Conservation (phyloP, 2,113 vertebrate species). For the Engraulis encrasicolus region DNA sequence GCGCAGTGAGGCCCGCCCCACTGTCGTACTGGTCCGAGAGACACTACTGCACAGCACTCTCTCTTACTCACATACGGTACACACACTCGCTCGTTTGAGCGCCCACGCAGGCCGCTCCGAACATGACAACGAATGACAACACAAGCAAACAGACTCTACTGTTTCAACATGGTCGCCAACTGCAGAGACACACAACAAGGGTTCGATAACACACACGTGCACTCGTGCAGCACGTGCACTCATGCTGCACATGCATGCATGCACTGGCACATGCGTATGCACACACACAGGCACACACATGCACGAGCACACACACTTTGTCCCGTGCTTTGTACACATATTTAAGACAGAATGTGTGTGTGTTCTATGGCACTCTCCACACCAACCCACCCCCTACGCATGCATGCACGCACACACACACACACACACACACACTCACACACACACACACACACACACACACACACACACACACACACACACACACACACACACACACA, state of each 20-base stretch:
- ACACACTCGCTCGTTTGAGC: background rate
- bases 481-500: background rate
- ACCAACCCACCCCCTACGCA: too few species aligned
- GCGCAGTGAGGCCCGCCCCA: background rate
- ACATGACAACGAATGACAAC: background rate
- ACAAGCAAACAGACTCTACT: background rate
- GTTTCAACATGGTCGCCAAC: background rate
- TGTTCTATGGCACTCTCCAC: too few species aligned
- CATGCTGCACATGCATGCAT: background rate
- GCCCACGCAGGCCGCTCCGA: background rate
- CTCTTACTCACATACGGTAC: too few species aligned
- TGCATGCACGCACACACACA: too few species aligned
- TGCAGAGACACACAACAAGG: background rate
- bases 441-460: background rate
- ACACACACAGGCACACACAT: background rate
- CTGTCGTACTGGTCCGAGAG: constrained; percentile 14
- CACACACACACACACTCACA: background rate
- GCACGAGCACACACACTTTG: background rate
- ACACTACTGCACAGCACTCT: background rate
- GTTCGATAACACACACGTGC: too few species aligned
- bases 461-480: background rate
- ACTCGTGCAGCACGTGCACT: background rate
- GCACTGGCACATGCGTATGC: background rate
- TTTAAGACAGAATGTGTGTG: too few species aligned
- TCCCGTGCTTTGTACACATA: too few species aligned